Percentiles rank a stretch among this genome's conserved stretches.
Evolutionary conservation across 2,888 invertebrate genomes (phyloP).

Genomic region (Papilio elwesi): DNA sequence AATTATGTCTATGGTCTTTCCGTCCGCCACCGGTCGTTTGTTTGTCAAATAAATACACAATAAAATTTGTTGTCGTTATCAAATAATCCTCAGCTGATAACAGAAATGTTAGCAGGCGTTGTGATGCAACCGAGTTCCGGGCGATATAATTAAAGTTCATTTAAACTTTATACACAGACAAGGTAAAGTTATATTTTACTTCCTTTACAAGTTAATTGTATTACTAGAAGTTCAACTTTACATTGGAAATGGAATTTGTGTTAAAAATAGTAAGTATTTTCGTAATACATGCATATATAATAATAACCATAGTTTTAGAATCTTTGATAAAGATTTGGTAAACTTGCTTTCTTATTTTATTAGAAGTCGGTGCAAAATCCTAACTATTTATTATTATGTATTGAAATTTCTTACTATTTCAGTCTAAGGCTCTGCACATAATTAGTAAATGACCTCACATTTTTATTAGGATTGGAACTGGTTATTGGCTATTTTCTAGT

Average conservation of each 20-base stretch:
- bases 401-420: too few species aligned
- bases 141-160: conserved; percentile 30
- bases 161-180: conserved; percentile 26
- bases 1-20: neutral
- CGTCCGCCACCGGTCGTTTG: too few species aligned
- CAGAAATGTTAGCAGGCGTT: conserved; percentile 36
- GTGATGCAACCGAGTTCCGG: conserved; percentile 40
- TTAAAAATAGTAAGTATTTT: conserved; percentile 35
- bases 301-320: neutral
- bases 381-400: too few species aligned
- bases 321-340: too few species aligned
- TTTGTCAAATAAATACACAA: neutral
- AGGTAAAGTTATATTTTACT: conserved; percentile 29
- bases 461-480: too few species aligned
- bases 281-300: neutral
- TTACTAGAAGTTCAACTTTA: conserved; percentile 8
- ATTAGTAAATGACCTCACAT: too few species aligned
- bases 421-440: too few species aligned
- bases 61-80: conserved; percentile 37
- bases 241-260: conserved; percentile 31
- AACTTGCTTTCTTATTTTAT: too few species aligned
- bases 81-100: conserved; percentile 35
- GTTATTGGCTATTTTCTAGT: too few species aligned
- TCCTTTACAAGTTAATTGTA: conserved; percentile 9
- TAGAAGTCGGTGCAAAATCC: too few species aligned